These are phyloP conservation scores for Formica aserva DNA, from an alignment of 2,888 invertebrate species.

Conservation along the genomic window DNA sequence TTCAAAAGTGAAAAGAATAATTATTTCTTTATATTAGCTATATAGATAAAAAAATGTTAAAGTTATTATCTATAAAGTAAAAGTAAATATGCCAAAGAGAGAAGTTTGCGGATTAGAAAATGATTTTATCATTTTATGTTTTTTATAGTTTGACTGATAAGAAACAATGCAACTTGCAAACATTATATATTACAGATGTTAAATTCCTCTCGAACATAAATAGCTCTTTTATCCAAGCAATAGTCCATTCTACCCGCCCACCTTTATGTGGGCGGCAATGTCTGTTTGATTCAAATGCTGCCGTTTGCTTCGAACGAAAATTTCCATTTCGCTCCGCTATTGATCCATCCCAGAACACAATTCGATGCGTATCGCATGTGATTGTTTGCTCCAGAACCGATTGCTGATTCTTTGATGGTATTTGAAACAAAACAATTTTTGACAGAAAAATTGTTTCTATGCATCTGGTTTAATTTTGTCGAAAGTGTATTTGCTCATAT, in stretches of 20 bases:
- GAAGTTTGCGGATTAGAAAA: background rate
- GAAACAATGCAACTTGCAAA: background rate
- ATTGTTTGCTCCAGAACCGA: background rate
- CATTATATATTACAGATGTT: background rate
- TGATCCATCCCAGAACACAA: background rate
- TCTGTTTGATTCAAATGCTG: conserved; percentile 39
- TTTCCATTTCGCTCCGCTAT: conserved; percentile 41
- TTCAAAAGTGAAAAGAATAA: background rate
- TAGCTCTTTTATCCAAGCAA: background rate
- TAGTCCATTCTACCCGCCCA: background rate
- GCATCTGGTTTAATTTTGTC: background rate
- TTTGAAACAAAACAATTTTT: conserved; percentile 6
- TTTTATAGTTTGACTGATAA: background rate
- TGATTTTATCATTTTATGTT: background rate
- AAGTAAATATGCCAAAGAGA: background rate
- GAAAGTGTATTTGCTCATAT: background rate
- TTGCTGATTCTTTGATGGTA: background rate
- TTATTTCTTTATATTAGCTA: background rate
- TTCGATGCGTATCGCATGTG: conserved; percentile 11
- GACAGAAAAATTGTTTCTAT: background rate
- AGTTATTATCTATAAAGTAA: background rate
- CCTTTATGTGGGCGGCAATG: conserved; percentile 7
- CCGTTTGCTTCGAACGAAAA: conserved; percentile 9
- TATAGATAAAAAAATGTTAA: background rate
- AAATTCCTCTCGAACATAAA: conserved; percentile 8